Base-by-base conservation (phyloP, 2,113 vertebrate genomes). In the Lynx canadensis region DNA sequence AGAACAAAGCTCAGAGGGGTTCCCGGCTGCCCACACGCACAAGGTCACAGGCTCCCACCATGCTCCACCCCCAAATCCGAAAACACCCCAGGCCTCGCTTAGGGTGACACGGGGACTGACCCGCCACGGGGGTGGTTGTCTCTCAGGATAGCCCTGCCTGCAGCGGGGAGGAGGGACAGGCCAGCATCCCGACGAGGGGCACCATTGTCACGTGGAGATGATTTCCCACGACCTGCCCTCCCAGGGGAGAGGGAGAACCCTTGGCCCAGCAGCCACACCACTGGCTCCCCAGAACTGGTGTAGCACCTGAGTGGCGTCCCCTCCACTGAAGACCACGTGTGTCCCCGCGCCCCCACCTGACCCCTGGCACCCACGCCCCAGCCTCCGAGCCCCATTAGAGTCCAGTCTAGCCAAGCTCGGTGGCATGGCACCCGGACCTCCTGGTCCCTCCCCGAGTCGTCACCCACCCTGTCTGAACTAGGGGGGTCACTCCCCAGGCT, bases 381-480 rank as follows among this genome's bases (percentile, higher is more conserved):
- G 81, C 23, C 41, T 41, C 8, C 3, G 57, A 16, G 16, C 13
- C 68, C 91, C 9, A 1, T 19, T 3, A 12, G 69, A 16, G 36
- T 27, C 25, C 55, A 38, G 33, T 84, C 52, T 33, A 29, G 41
- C 68, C 2, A 3, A 45, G 6, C 50, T 2, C 14, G 27, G 31
- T 4, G 65, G 33, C 63, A 23, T 3, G 65, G 36, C 36, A 6
- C 14, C 52, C 4, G 0, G 14, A 57, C 31, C 57, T 48, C n/a
- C 25, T 12, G 38, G 57, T 19, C 14, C 73, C 19, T 1, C 21
- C 23, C 10, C 14, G 21, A 0, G 3, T 19, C 14, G 1, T 21
- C 2, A 27, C 55, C 38, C 65, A 38, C 29, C 71, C 29, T 18
- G 38, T 73, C 71, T 60, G 29, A 63, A 15, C 36, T 29, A 1